phyloP scores from a whole-genome alignment of 2,888 invertebrate species.

The Brenthis hecate region DNA sequence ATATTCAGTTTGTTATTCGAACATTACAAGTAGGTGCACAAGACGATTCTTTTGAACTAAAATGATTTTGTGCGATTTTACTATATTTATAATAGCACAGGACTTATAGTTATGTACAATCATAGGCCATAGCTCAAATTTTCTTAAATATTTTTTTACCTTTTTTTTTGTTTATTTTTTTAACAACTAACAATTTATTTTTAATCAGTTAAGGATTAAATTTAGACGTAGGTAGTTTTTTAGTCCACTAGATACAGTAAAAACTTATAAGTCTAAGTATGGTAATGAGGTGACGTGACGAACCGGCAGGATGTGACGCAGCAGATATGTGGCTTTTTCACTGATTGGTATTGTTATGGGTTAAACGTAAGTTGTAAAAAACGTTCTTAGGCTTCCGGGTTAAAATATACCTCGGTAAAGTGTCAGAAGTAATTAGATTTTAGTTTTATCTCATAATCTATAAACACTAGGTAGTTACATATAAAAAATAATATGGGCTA shows the following conservation, averaged over 20 bases:
- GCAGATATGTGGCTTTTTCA: conserved; percentile 44
- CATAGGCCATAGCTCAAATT: no score
- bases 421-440: background rate
- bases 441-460: background rate
- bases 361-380: conserved; percentile 21
- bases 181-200: background rate
- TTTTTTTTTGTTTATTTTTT: no score
- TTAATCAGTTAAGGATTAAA: background rate
- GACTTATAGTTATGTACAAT: no score
- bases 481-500: no score
- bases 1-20: no score
- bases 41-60: no score
- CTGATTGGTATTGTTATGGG: conserved; percentile 31
- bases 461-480: no score
- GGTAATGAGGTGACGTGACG: conserved; percentile 50
- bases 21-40: no score
- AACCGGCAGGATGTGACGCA: conserved; percentile 58
- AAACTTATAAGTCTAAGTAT: conserved; percentile 48
- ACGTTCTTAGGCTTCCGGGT: conserved; percentile 6
- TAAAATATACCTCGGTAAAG: background rate
- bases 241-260: conserved; percentile 9
- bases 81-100: no score
- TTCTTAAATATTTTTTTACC: no score
- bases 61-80: no score
- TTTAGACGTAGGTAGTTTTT: conserved; percentile 2